phyloP scores from a whole-genome alignment of 2,888 invertebrate genomes.

The Chalcis sispes region DNA sequence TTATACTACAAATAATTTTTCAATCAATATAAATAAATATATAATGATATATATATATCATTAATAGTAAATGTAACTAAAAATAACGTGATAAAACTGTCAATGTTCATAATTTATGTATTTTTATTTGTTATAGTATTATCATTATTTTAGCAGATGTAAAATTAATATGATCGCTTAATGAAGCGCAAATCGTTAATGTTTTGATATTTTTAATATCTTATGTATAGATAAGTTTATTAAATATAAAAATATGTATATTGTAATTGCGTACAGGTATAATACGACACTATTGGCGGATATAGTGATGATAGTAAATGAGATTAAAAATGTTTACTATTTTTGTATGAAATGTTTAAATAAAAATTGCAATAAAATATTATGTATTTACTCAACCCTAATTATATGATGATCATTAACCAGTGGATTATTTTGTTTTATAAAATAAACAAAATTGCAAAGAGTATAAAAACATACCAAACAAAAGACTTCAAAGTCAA shows the following conservation, averaged over 20 bases:
- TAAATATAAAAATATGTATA: constrained; percentile 8
- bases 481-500: too few relatives aligned
- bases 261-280: constrained; percentile 7
- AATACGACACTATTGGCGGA: constrained; percentile 1
- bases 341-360: constrained; percentile 44
- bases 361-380: constrained; percentile 32
- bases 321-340: constrained; percentile 35
- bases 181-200: not conserved
- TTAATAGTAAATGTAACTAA: not conserved
- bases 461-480: too few relatives aligned
- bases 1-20: not conserved
- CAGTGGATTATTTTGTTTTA: too few relatives aligned
- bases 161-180: not conserved
- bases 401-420: too few relatives aligned
- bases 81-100: constrained; percentile 7
- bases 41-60: too few relatives aligned
- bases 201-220: constrained; percentile 2
- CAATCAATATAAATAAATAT: not conserved
- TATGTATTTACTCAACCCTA: too few relatives aligned
- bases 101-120: constrained; percentile 11
- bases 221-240: constrained; percentile 13
- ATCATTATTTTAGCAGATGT: not conserved
- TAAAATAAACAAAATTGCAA: too few relatives aligned
- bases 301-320: constrained; percentile 34
- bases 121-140: constrained; percentile 23